Evolutionary conservation across 2,113 vertebrate genomes (phyloP), one percentile per base, ranked within the genome.

Genomic region (Gila orcuttii): DNA sequence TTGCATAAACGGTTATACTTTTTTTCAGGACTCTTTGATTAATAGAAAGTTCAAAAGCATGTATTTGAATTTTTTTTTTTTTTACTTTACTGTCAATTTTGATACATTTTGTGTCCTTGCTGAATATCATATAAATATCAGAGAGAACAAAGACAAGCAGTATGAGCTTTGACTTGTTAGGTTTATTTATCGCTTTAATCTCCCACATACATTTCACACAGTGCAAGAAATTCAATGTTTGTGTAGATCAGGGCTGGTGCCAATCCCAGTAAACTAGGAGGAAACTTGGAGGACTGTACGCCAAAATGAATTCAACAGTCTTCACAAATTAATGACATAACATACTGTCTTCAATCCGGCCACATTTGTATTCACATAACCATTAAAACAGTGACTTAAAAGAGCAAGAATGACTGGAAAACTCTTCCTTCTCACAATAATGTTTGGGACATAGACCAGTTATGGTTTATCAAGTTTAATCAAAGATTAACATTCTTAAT

Each of bases 151-250:
- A 75, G 71, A 82, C 39, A 12, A 36, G 6, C 2, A 50, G 13
- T 57, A 15, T 83, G 21, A 59, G 50, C 33, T 57, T 80, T 55
- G 80, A 82, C 21, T 52, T 33, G 62, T 68, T 71, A 73, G 12
- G 33, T 83, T 83, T 83, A 73, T 82, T 73, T 83, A 73, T 36
- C 47, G 4, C 68, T 83, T 83, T n/a, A 74, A 42, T 36, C 31
- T 42, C 36, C 39, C 12, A 59, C 33, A 28, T 71, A 80, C 60
- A 86, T 83, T 83, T 83, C 52, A 79, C 28, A 79, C 11, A 69
- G 69, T 42, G 50, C 52, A 82, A 83, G 21, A 83, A 74, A 57
- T 19, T 28, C 4, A 31, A 31, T 5, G 19, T 50, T 52, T 66
- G 13, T 79, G 77, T 79, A 39, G 60, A 80, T 42, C 0, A 25